Conservation (phyloP, 2,113 vertebrate genomes). For the Antennarius striatus region DNA sequence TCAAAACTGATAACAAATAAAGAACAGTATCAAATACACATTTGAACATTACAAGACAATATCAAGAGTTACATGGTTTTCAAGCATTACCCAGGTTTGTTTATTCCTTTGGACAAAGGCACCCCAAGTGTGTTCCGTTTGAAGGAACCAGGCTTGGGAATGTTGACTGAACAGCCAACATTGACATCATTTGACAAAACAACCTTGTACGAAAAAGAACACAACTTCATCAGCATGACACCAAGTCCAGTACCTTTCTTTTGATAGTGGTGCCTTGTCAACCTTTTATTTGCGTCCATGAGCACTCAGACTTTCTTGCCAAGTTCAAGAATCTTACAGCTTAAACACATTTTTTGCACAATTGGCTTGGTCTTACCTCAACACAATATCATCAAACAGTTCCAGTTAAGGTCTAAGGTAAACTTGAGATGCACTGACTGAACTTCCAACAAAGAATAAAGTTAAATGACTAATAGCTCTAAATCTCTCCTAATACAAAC, state of each 20-base stretch:
- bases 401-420: constrained; percentile 74
- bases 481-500: constrained; percentile 15
- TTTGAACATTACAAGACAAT: constrained; percentile 64
- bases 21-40: constrained; percentile 68
- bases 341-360: constrained; percentile 24
- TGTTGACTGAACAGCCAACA: constrained; percentile 49
- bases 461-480: constrained; percentile 33
- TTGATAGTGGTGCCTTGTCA: constrained; percentile 25
- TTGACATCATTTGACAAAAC: not conserved
- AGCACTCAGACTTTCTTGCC: constrained; percentile 35
- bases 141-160: constrained; percentile 44
- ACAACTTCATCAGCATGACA: constrained; percentile 41
- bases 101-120: constrained; percentile 78
- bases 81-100: constrained; percentile 86
- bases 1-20: constrained; percentile 57
- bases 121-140: constrained; percentile 68
- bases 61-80: constrained; percentile 72
- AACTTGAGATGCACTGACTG: constrained; percentile 71
- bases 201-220: constrained; percentile 18
- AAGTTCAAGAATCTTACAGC: constrained; percentile 49
- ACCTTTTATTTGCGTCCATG: constrained; percentile 43
- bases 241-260: constrained; percentile 55
- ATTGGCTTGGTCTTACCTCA: constrained; percentile 46
- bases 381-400: constrained; percentile 57
- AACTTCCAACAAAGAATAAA: constrained; percentile 52